Evolutionary conservation across 1,140 invertebrate species (phyloP), one percentile per base, ranked within the genome.

Genomic region (Phymastichus coffea): DNA sequence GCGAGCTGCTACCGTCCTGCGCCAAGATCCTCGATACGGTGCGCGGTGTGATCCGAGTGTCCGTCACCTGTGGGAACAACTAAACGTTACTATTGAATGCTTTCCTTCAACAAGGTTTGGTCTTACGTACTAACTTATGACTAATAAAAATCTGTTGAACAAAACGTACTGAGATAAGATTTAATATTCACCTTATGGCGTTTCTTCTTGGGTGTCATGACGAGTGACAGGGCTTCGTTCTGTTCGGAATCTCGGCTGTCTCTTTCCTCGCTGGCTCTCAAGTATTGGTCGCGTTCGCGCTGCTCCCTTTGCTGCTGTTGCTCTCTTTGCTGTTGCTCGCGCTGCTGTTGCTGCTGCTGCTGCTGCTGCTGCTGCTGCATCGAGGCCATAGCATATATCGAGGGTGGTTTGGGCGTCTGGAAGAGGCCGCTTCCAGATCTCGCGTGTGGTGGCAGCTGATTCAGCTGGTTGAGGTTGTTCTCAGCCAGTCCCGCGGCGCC

Each of bases 161-260:
- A n/a, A n/a, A n/a, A n/a, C n/a, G n/a, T n/a, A n/a, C n/a, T n/a
- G n/a, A n/a, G n/a, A n/a, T n/a, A n/a, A n/a, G n/a, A n/a, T n/a
- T n/a, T n/a, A n/a, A n/a, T 44, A 57, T 57, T 66, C 63, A 80
- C 91, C 87, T 98, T 98, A 74, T 97, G 95, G 17, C 95, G 84
- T 81, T 97, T 97, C 82, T 95, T 95, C 80, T 97, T 97, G 0
- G 93, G 92, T 22, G 91, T 90, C 60, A 97, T 93, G 22, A 97
- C 93, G 63, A 97, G 84, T 68, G 93, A 93, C 10, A 97, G 85
- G 1, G 95, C 91, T 77, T 97, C 95, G 71, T 94, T 95, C 77
- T 97, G 94, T 76, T 96, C 94, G 2, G 89, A 87, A 61, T 87
- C 81, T 61, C 78, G 76, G 55, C 73, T 85, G 66, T 88, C 87